Evolutionary conservation across 2,797 vertebrate genomes (phyloP).

Genomic region (Ceryle rudis): DNA sequence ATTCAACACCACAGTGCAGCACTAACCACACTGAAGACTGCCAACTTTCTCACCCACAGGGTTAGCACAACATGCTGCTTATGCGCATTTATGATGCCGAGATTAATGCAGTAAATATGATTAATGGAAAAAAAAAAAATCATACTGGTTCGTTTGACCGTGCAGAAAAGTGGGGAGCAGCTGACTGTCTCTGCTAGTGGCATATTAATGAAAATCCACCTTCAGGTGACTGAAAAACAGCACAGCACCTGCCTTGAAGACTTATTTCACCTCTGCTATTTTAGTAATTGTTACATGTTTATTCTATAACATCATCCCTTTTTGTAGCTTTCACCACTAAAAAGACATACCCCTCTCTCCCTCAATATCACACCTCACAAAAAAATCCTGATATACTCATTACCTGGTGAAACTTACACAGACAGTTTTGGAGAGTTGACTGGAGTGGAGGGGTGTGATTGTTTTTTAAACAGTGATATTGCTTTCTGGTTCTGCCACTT

Average conservation of each 20-base stretch:
- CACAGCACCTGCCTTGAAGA: background rate
- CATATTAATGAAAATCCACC: background rate
- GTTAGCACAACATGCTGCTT: rapidly evolving
- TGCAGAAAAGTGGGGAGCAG: background rate
- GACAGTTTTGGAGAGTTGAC: background rate
- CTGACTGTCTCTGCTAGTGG: background rate
- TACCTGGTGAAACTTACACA: background rate
- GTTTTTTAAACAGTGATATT: background rate
- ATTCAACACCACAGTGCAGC: background rate
- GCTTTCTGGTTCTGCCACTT: background rate
- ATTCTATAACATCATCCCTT: background rate
- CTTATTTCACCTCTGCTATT: background rate
- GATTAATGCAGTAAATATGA: background rate
- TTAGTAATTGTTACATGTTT: background rate
- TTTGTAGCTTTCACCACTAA: background rate
- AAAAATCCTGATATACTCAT: background rate
- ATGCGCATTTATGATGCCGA: background rate
- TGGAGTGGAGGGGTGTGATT: background rate
- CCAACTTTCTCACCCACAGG: background rate
- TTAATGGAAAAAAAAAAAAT: background rate
- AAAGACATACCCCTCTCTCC: background rate
- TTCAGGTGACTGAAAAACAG: background rate
- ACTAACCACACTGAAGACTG: background rate
- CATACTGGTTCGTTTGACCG: background rate
- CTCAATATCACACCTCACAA: background rate